Conservation (phyloP, 2,797 vertebrate species). For the Acanthiza pusilla region DNA sequence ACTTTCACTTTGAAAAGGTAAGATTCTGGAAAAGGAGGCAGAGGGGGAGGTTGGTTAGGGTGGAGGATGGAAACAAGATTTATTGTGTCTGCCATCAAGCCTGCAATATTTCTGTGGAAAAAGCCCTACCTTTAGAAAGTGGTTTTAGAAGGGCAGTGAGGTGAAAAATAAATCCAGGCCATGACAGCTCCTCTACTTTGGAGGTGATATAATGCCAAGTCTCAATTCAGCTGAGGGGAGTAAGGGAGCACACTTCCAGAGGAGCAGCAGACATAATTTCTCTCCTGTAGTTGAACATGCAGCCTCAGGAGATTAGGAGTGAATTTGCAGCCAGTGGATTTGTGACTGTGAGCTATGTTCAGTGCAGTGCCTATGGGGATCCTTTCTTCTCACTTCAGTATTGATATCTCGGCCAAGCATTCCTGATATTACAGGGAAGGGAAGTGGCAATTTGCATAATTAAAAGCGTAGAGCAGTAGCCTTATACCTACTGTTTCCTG, state of each 20-base stretch:
- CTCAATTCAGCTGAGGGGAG: background rate
- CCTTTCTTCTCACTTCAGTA: background rate
- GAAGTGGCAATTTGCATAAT: background rate
- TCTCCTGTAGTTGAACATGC: background rate
- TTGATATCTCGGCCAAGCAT: background rate
- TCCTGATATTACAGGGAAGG: background rate
- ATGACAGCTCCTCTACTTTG: constrained; percentile 1
- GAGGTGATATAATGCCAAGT: background rate
- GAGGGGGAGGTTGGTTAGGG: background rate
- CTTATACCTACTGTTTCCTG: background rate
- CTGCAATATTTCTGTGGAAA: constrained; percentile 20
- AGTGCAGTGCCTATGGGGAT: background rate
- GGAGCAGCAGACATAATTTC: background rate
- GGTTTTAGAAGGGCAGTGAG: background rate
- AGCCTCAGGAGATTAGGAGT: background rate
- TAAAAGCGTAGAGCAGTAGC: background rate
- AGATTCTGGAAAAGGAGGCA: background rate
- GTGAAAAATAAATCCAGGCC: constrained; percentile 25
- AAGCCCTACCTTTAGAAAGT: constrained; percentile 7
- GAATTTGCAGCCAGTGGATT: background rate
- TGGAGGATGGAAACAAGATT: background rate
- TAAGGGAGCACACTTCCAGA: background rate
- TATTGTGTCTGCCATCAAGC: background rate
- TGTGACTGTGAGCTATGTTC: background rate
- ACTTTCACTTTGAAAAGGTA: background rate